Evolutionary conservation across 2,113 vertebrate genomes (phyloP).

Genomic region (Buteo buteo): DNA sequence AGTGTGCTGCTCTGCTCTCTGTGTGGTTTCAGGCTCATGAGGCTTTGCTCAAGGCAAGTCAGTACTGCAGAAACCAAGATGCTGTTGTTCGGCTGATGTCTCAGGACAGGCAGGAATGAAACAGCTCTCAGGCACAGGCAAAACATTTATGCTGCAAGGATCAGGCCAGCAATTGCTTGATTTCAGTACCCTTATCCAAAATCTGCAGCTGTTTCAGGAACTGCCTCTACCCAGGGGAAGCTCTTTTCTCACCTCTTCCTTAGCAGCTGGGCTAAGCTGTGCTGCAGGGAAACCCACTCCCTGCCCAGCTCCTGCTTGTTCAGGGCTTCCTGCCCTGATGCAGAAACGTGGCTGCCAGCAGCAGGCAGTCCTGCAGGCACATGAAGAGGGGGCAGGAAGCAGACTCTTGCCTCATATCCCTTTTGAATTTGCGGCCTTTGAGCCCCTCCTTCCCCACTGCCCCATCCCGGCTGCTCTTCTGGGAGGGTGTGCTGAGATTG

Average conservation of each 20-base stretch:
- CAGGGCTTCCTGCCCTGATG: background rate
- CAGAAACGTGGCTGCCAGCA: background rate
- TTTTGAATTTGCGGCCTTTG: background rate
- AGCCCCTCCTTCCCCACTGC: background rate
- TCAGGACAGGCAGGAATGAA: background rate
- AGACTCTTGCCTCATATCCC: background rate
- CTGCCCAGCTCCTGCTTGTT: background rate
- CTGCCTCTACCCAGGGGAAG: background rate
- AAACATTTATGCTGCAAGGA: background rate
- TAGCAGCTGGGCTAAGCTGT: background rate
- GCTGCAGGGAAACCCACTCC: constrained; percentile 24
- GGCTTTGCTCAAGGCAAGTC: background rate
- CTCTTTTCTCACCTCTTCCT: background rate
- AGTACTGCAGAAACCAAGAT: background rate
- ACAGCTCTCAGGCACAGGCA: background rate
- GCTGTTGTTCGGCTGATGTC: background rate
- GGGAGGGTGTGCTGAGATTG: background rate
- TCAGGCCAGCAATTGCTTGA: background rate
- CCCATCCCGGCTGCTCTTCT: background rate
- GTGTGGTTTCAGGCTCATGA: background rate
- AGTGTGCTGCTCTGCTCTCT: background rate
- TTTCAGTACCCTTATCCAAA: background rate
- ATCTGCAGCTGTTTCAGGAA: background rate
- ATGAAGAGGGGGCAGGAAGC: fast-evolving
- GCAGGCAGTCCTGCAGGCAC: background rate